Conservation (phyloP, 2,888 invertebrate species). For the Tridacna gigas region DNA sequence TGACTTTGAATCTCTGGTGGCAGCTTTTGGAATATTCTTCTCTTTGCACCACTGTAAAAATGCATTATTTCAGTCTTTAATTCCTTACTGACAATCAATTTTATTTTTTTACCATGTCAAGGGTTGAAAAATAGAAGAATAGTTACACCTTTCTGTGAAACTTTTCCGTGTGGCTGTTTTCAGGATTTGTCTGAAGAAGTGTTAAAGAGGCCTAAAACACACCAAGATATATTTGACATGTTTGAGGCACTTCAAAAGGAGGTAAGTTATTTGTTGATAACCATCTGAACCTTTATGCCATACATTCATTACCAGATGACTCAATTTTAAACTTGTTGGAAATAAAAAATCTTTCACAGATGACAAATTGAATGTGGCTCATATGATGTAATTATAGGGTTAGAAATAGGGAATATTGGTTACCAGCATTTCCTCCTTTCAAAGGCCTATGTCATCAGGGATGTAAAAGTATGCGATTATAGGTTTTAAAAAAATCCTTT, state of each 20-base stretch:
- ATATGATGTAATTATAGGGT: not conserved
- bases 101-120: too few relatives aligned
- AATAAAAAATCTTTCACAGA: not conserved
- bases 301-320: not conserved
- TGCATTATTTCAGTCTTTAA: too few relatives aligned
- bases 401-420: not conserved
- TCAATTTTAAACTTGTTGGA: not conserved
- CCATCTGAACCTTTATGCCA: not conserved
- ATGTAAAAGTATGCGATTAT: too few relatives aligned
- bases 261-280: conserved; percentile 14
- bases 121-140: too few relatives aligned
- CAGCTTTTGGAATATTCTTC: too few relatives aligned
- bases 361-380: not conserved
- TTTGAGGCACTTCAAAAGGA: conserved; percentile 40
- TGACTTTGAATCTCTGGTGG: too few relatives aligned
- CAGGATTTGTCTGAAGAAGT: conserved; percentile 56
- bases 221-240: conserved; percentile 43
- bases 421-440: too few relatives aligned
- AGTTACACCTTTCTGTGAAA: too few relatives aligned
- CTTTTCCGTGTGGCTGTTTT: not conserved
- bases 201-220: conserved; percentile 52
- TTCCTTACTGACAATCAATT: too few relatives aligned
- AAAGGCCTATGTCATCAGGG: too few relatives aligned
- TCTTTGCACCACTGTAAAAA: too few relatives aligned
- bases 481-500: too few relatives aligned